Base-by-base conservation (phyloP, 2,888 invertebrate genomes). In the Pachliopta kotzebuea region DNA sequence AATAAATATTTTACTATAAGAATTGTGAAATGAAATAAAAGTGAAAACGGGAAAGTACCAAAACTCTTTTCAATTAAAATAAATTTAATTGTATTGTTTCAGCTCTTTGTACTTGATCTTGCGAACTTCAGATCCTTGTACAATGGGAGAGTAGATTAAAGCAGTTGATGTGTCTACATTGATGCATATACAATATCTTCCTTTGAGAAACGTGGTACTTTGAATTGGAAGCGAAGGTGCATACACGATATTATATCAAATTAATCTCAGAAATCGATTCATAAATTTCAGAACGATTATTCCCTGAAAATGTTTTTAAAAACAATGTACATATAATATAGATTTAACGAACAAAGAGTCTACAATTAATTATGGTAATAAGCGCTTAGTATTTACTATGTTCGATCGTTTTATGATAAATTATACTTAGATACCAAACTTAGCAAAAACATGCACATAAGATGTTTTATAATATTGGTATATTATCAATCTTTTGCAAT, bases 201-300 rank as follows among this genome's bases (percentile, higher is more conserved):
- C 50, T 52, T 52, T 52, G 50, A 52, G 50, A 52, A 11, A n/a
- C 11, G 20, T 14, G 50, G 2, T 14, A 21, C 21, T 52, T 21
- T 52, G 14, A 52, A 52, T 49, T 21, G 50, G 21, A 21, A 14
- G 50, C 50, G 21, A 18, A 52, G 21, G n/a, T 52, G 50, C 50
- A 21, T 52, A n/a, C n/a, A n/a, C n/a, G 50, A 21, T 52, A 52
- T 52, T 52, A 21, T 21, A n/a, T 52, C n/a, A 52, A 8, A 52
- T 23, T 21, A 14, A 21, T 52, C 50, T 52, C 18, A 9, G 50
- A 49, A 20, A n/a, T 3, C n/a, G 20, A 7, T 9, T n/a, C 49
- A 1, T n/a, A 49, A 20, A 7, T 9, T 20, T 20, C 4, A 20
- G 49, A n/a, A 4, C 18, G 20, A 49, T 49, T 49, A 49, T 49